phyloP scores from a whole-genome alignment of 2,113 vertebrate genomes.

The Shinisaurus crocodilurus region DNA sequence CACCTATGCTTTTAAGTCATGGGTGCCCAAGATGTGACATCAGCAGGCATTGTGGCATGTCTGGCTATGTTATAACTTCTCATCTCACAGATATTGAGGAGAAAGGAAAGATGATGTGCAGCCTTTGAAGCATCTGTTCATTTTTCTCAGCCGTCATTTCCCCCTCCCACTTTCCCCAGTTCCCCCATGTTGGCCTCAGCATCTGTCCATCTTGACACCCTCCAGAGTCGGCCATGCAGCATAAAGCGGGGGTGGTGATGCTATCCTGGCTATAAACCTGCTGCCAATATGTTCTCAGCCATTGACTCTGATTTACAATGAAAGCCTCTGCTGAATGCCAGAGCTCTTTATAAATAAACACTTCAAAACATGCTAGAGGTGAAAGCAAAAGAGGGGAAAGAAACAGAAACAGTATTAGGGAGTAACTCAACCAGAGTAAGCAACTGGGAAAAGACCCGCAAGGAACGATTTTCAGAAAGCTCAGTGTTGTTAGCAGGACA shows the following conservation, averaged over 20 bases:
- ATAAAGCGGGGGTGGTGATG: not conserved
- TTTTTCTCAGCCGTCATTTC: not conserved
- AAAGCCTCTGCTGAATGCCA: not conserved
- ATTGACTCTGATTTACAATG: conserved; percentile 30
- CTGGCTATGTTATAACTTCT: too few species aligned
- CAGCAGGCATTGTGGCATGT: too few species aligned
- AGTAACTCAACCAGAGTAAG: conserved; percentile 29
- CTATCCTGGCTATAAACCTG: not conserved
- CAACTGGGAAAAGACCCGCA: conserved; percentile 3
- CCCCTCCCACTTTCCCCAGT: not conserved
- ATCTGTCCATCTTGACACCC: not conserved
- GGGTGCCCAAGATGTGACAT: too few species aligned
- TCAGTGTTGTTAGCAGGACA: not conserved
- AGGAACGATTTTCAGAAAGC: conserved; percentile 6
- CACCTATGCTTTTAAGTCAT: too few species aligned
- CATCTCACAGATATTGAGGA: too few species aligned
- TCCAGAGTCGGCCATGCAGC: not conserved
- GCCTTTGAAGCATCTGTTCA: not conserved
- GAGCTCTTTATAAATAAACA: conserved; percentile 21
- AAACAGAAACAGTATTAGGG: conserved; percentile 1
- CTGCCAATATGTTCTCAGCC: conserved; percentile 13
- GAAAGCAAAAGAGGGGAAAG: not conserved
- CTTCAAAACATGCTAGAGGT: conserved; percentile 22
- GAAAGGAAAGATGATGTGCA: not conserved
- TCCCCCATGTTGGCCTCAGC: not conserved